A percentile compares a stretch with the other conserved stretches of the same genome.
Evolutionary conservation across 2,113 vertebrate species (phyloP).

Genomic region (Thunnus thynnus): DNA sequence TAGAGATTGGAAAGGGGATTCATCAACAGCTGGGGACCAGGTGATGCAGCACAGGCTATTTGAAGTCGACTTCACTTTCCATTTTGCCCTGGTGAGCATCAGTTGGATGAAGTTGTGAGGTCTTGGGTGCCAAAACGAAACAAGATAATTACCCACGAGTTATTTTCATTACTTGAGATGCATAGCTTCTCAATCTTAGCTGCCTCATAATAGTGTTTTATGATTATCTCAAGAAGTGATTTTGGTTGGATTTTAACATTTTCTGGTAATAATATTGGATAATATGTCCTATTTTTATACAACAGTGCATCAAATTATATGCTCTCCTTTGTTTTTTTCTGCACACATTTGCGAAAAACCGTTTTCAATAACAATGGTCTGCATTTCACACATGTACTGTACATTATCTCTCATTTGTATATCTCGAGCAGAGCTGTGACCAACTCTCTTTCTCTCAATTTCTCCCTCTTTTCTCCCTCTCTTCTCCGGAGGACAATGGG

Average conservation of each 20-base stretch:
- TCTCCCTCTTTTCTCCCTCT: slow-evolving; percentile 24
- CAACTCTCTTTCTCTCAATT: slow-evolving; percentile 15
- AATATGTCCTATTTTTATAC: not conserved
- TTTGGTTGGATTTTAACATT: not conserved
- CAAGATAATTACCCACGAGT: not conserved
- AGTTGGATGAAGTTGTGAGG: not conserved
- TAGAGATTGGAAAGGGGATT: slow-evolving; percentile 36
- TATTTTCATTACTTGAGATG: not conserved
- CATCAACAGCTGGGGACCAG: slow-evolving; percentile 15
- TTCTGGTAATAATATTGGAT: not conserved
- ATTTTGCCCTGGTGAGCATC: slow-evolving; percentile 19
- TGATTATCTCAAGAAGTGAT: not conserved
- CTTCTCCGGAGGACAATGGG: slow-evolving; percentile 42
- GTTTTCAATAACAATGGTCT: not conserved
- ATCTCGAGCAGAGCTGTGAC: not conserved
- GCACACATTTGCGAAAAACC: not conserved
- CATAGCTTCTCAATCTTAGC: slow-evolving; percentile 4
- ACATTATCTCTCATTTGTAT: not conserved
- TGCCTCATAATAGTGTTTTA: no score
- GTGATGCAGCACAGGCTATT: slow-evolving; percentile 5
- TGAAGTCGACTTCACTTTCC: slow-evolving; percentile 36
- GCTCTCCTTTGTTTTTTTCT: not conserved
- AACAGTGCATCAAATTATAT: not conserved
- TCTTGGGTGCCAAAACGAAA: not conserved
- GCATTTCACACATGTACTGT: not conserved